phyloP scores from a whole-genome alignment of 1,140 invertebrate species.

The Drosophila pectinifera region DNA sequence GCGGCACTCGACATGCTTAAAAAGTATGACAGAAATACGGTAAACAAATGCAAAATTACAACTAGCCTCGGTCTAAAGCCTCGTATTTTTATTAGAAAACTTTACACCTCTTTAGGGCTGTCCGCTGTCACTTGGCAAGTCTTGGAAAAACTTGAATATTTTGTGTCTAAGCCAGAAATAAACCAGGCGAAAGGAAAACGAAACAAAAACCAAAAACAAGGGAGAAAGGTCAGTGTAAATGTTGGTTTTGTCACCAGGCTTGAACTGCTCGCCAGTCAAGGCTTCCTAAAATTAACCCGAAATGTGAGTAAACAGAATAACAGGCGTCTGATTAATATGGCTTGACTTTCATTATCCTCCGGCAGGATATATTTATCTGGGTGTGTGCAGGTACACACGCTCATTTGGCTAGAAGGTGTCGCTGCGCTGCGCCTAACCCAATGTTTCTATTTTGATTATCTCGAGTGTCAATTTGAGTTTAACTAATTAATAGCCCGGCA shows the following conservation, averaged over 20 bases:
- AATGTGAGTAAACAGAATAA: constrained; percentile 40
- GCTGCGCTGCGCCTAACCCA: constrained; percentile 27
- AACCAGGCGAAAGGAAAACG: neutral
- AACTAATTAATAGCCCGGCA: constrained; percentile 74
- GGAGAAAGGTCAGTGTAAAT: constrained; percentile 30
- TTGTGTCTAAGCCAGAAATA: constrained; percentile 12
- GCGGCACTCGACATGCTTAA: constrained; percentile 61
- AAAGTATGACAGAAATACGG: constrained; percentile 36
- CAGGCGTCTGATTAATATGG: constrained; percentile 31
- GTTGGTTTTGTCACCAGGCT: constrained; percentile 24
- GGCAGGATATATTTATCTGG: constrained; percentile 1
- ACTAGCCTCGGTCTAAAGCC: constrained; percentile 44
- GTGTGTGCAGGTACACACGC: neutral
- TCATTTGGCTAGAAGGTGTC: constrained; percentile 20
- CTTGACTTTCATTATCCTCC: constrained; percentile 13
- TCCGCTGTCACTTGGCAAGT: constrained; percentile 24
- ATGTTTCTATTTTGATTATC: constrained; percentile 75
- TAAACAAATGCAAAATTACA: constrained; percentile 63
- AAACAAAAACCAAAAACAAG: neutral
- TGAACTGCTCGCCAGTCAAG: constrained; percentile 24
- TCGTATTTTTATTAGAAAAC: constrained; percentile 64
- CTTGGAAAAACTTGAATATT: constrained; percentile 12
- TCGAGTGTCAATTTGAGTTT: constrained; percentile 80
- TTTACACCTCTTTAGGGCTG: constrained; percentile 24
- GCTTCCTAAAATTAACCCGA: constrained; percentile 21